Conservation (phyloP, 2,888 invertebrate species). For the Latrodectus hesperus region DNA sequence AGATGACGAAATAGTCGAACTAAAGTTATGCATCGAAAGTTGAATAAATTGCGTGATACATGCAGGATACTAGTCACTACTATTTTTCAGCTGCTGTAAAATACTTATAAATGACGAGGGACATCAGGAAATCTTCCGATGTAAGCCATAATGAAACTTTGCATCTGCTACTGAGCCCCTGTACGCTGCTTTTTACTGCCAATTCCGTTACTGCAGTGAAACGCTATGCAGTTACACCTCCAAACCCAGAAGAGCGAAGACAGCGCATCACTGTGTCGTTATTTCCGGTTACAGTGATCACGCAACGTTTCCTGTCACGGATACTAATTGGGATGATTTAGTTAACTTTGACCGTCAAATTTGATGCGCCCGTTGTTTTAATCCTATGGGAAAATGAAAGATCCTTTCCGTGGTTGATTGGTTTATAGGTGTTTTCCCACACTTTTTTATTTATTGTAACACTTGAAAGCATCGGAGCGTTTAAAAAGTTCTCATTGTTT, state of each 20-base stretch:
- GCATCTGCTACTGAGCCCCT: conserved; percentile 35
- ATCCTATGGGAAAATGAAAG: conserved; percentile 54
- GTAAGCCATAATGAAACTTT: conserved; percentile 17
- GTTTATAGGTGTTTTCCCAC: conserved; percentile 57
- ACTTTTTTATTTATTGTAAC: conserved; percentile 18
- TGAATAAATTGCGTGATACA: conserved; percentile 23
- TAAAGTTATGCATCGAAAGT: too few species aligned
- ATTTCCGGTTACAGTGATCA: conserved; percentile 58
- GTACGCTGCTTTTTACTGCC: conserved; percentile 15
- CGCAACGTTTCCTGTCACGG: conserved; percentile 66
- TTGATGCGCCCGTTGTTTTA: conserved; percentile 48
- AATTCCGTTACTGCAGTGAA: conserved; percentile 33
- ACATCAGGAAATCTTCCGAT: neutral
- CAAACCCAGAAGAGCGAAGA: conserved; percentile 8
- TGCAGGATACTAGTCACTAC: too few species aligned
- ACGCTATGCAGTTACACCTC: neutral
- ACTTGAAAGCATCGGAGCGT: conserved; percentile 19
- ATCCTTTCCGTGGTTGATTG: conserved; percentile 37
- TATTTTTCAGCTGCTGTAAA: conserved; percentile 47
- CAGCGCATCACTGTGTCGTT: conserved; percentile 54
- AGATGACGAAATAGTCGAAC: too few species aligned
- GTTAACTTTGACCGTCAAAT: conserved; percentile 26
- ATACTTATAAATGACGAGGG: too few species aligned
- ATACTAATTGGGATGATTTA: conserved; percentile 54
- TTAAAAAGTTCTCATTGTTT: neutral